Conservation (phyloP, 2,797 vertebrate species). For the Gymnothorax javanicus region DNA sequence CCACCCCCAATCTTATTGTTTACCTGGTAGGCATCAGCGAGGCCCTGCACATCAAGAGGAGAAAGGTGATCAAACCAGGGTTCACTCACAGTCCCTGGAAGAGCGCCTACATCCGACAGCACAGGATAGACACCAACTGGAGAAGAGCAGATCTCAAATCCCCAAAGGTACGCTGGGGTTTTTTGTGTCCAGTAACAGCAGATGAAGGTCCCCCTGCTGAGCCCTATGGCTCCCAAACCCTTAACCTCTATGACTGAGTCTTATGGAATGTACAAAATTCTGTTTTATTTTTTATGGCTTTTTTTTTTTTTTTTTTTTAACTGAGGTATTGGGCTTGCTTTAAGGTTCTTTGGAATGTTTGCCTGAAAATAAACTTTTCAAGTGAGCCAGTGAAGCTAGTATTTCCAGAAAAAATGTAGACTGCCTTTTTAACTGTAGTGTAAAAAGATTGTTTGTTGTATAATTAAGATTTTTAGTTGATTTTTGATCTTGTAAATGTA, state of each 20-base stretch:
- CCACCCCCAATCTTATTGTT: too few species aligned
- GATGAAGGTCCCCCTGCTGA: background rate
- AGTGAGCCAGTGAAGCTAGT: background rate
- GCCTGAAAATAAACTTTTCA: background rate
- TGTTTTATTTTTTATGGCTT: background rate
- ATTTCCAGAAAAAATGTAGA: background rate
- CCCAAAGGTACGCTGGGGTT: slow-evolving; percentile 75
- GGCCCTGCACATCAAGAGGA: slow-evolving; percentile 75
- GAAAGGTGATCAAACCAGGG: slow-evolving; percentile 79
- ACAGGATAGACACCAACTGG: slow-evolving; percentile 92
- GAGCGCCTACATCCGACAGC: slow-evolving; percentile 87
- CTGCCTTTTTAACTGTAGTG: background rate
- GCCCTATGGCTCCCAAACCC: background rate
- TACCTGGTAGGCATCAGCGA: slow-evolving; percentile 79
- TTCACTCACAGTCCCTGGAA: slow-evolving; percentile 87
- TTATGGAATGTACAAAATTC: background rate
- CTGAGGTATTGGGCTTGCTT: background rate
- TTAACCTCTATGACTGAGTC: background rate
- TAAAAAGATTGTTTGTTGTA: background rate
- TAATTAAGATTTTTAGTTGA: background rate
- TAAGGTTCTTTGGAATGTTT: background rate
- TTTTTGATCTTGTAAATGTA: background rate
- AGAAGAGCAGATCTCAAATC: slow-evolving; percentile 84
- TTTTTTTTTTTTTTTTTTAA: too few species aligned
- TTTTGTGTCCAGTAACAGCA: background rate